Conservation (phyloP, 2,888 invertebrate genomes). For the Nymphalis urticae region DNA sequence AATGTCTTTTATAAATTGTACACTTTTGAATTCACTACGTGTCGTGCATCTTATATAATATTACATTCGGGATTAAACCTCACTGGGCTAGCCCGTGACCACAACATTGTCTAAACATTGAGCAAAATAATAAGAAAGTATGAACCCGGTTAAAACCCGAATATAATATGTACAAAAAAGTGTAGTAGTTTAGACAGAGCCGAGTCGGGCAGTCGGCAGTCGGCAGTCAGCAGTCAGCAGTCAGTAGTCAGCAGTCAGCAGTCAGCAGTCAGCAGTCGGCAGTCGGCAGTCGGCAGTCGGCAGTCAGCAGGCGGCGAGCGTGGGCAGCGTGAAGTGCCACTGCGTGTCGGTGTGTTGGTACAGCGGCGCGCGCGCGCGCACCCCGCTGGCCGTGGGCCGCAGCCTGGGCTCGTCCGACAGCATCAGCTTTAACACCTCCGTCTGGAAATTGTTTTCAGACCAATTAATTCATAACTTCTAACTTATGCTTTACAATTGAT, state of each 20-base stretch:
- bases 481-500: too few species aligned
- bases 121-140: too few species aligned
- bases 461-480: neutral
- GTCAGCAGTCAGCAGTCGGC: slow-evolving; percentile 26
- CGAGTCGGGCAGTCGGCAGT: slow-evolving; percentile 15
- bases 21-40: too few species aligned
- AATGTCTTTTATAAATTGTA: too few species aligned
- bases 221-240: slow-evolving; percentile 25
- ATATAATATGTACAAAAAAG: too few species aligned
- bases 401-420: slow-evolving; percentile 86
- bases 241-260: too few species aligned
- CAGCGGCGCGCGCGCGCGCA: slow-evolving; percentile 84
- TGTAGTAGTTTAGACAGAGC: too few species aligned
- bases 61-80: too few species aligned
- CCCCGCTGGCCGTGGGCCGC: slow-evolving; percentile 89
- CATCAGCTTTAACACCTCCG: slow-evolving; percentile 88
- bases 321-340: slow-evolving; percentile 80
- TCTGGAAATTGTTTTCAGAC: slow-evolving; percentile 68
- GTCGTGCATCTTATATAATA: too few species aligned
- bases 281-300: slow-evolving; percentile 19
- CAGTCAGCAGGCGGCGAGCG: slow-evolving; percentile 33
- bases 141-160: too few species aligned
- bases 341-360: slow-evolving; percentile 64
- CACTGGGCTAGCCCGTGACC: too few species aligned
- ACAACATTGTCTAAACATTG: too few species aligned